Conservation (phyloP, 2,888 invertebrate species). For the Geotrupes spiniger region DNA sequence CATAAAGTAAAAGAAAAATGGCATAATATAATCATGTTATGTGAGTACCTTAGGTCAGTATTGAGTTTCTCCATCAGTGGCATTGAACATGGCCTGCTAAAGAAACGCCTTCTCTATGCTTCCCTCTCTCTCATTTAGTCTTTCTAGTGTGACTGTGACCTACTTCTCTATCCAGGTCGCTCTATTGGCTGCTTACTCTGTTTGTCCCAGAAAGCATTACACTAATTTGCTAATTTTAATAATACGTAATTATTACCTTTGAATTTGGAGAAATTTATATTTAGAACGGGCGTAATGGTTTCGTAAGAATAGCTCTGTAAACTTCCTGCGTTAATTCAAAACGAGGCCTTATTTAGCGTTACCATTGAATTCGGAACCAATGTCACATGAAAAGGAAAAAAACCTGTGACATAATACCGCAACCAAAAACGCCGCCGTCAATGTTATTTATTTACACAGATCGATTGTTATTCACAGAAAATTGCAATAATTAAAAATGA, state of each 20-base stretch:
- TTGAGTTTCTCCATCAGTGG: conserved; percentile 33
- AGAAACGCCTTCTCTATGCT: conserved; percentile 21
- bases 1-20: conserved; percentile 9
- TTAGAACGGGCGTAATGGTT: conserved; percentile 3
- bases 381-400: no score
- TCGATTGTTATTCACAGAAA: no score
- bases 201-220: conserved; percentile 27
- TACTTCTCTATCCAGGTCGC: conserved; percentile 48
- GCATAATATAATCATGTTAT: conserved; percentile 13
- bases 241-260: conserved; percentile 19
- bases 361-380: no score
- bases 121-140: conserved; percentile 33
- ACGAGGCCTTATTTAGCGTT: no score
- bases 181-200: conserved; percentile 44
- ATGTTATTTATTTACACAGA: no score
- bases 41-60: conserved; percentile 34
- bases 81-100: conserved; percentile 31
- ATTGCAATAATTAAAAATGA: no score
- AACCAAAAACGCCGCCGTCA: no score
- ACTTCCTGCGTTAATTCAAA: no score
- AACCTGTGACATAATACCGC: no score
- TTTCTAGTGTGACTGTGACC: conserved; percentile 48
- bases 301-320: background rate
- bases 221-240: conserved; percentile 31
- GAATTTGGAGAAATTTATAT: conserved; percentile 1